Conservation (phyloP, 1,140 invertebrate genomes). For the Panagrolaimus sp. region DNA sequence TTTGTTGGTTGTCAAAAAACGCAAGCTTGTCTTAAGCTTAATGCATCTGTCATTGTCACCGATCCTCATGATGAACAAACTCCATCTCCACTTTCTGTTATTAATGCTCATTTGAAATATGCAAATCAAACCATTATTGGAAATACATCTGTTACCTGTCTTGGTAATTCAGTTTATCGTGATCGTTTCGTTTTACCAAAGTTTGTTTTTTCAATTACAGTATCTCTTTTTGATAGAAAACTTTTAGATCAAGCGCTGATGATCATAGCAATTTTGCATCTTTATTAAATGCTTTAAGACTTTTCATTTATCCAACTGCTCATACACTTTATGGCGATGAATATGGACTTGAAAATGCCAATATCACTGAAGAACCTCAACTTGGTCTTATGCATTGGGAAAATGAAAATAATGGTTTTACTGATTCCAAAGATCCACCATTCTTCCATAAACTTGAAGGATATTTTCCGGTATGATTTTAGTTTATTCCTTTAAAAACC, state of each 20-base stretch:
- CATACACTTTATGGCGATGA: conserved; percentile 7
- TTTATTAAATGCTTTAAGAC: background rate
- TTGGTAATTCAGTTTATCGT: background rate
- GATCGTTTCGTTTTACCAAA: background rate
- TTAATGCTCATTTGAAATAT: background rate
- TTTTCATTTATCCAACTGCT: background rate
- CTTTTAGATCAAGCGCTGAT: no score
- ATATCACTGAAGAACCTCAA: no score
- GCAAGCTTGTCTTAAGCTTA: background rate
- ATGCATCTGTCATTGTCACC: background rate
- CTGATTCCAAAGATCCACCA: no score
- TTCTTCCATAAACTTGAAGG: no score
- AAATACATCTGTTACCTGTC: background rate
- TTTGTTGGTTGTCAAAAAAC: background rate
- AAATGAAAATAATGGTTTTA: no score
- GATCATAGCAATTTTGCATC: background rate
- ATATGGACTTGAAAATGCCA: background rate
- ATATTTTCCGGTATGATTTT: no score
- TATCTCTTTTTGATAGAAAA: no score
- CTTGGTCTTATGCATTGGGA: no score
- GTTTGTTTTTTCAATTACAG: background rate
- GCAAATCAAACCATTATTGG: background rate
- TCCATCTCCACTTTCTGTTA: background rate
- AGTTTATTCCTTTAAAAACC: no score
- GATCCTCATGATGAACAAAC: background rate